Percentiles rank a stretch among this genome's conserved stretches.
phyloP scores from a whole-genome alignment of 1,140 invertebrate genomes.

The Neelides sp. region DNA sequence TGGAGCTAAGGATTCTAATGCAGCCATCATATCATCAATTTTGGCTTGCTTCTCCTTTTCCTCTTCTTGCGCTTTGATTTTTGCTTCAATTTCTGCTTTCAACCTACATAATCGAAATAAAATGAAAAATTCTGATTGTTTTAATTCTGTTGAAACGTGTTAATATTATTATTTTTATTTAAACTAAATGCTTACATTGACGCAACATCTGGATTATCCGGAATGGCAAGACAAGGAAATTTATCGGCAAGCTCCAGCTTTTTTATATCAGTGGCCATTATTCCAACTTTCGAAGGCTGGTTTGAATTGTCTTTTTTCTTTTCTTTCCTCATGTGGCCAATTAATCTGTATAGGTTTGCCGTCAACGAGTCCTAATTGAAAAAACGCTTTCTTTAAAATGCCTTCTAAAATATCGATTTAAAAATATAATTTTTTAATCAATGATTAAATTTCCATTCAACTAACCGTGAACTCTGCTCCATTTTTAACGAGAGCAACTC shows the following conservation, averaged over 20 bases:
- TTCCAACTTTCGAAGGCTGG: constrained; percentile 18
- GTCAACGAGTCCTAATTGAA: constrained; percentile 70
- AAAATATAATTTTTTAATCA: background rate
- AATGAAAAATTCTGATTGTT: background rate
- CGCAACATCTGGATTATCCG: constrained; percentile 55
- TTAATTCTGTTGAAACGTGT: constrained; percentile 5
- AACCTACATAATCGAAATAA: constrained; percentile 15
- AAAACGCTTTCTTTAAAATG: background rate
- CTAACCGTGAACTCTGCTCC: constrained; percentile 75
- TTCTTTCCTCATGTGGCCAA: constrained; percentile 81
- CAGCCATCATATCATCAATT: constrained; percentile 72
- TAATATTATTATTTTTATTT: constrained; percentile 8
- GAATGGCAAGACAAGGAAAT: constrained; percentile 80
- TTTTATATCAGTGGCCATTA: constrained; percentile 35
- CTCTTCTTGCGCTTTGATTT: constrained; percentile 33
- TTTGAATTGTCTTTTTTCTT: constrained; percentile 31
- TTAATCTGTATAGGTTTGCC: constrained; percentile 79
- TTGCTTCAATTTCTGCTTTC: constrained; percentile 35
- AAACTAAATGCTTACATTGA: constrained; percentile 31
- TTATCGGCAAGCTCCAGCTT: constrained; percentile 53
- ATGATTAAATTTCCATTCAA: constrained; percentile 14
- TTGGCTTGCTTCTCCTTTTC: constrained; percentile 34
- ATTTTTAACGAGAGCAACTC: constrained; percentile 74
- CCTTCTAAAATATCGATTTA: background rate
- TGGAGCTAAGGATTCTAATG: constrained; percentile 75